Evolutionary conservation across 2,888 invertebrate genomes (phyloP), one percentile per base, ranked within the genome.

Genomic region (Deilephila porcellus): DNA sequence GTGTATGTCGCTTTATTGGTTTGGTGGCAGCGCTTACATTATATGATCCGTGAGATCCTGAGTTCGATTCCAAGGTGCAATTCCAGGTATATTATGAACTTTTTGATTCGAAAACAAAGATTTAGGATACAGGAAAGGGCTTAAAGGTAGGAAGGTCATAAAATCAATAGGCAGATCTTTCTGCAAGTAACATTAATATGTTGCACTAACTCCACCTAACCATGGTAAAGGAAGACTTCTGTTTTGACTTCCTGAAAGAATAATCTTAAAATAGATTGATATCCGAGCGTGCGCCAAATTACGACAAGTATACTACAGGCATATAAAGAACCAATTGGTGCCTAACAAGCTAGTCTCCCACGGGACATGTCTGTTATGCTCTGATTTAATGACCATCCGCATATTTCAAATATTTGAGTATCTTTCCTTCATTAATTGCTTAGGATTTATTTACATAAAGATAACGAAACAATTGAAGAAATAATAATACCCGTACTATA

Each of bases 321-420:
- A 25, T 60, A 53, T 72, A 53, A 72, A 75, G 76, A 81, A 74
- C 76, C 78, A 79, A 82, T 83, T 83, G 77, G 75, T 76, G 71
- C 76, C 75, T 80, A 81, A 81, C 82, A 79, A 83, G 80, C 70
- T 71, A 29, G 70, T 25, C 32, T 70, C 78, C 74, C 74, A 17
- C 29, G 81, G 74, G 79, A 76, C 76, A 77, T 71, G 77, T 25
- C 79, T 77, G 79, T 77, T 80, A 80, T 79, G 77, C 76, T 74
- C 75, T 82, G 78, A 79, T 81, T 83, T 83, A 81, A 80, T 77
- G 76, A 76, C 71, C 71, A 75, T 37, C 62, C 11, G 45, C 37
- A 29, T 20, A 60, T 70, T 62, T 7, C 4, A 20, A 53, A 56
- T 64, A 74, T 59, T 37, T 45, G 60, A 62, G 63, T 53, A 29